These are phyloP conservation scores for Avahi laniger DNA, from an alignment of 2,797 vertebrate species.

Conservation along the genomic window DNA sequence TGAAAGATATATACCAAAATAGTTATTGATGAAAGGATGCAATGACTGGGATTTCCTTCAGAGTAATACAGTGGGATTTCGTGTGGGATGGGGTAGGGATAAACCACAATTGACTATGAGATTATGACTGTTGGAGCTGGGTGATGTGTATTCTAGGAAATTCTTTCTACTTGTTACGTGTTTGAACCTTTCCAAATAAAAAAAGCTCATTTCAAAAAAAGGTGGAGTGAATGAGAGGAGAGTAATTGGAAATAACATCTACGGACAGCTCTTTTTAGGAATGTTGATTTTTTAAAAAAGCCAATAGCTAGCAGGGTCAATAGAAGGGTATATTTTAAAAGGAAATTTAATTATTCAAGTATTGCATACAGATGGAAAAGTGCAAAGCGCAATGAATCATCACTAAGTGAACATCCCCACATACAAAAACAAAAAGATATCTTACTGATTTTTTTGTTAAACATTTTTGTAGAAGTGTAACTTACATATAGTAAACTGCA, in stretches of 20 bases:
- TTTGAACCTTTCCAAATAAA: neutral
- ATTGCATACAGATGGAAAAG: neutral
- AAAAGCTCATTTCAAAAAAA: neutral
- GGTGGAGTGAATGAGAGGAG: neutral
- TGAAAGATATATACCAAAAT: neutral
- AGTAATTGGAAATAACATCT: neutral
- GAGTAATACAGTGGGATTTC: neutral
- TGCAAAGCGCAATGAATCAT: neutral
- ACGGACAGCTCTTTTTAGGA: neutral
- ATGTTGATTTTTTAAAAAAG: neutral
- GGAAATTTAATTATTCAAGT: neutral
- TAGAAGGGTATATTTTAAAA: neutral
- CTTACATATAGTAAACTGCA: neutral
- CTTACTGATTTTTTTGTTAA: neutral
- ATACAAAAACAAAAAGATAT: neutral
- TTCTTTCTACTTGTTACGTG: neutral
- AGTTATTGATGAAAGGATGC: neutral
- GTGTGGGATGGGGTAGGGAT: neutral
- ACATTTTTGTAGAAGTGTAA: neutral
- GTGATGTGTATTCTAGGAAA: neutral
- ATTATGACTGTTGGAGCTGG: neutral
- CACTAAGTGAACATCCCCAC: neutral
- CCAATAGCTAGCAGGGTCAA: neutral
- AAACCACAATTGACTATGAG: neutral
- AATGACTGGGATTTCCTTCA: neutral